A percentile compares a stretch with the other conserved stretches of the same genome.
Evolutionary conservation across 2,113 vertebrate species (phyloP).

Genomic region (Leptobrachium ailaonicum): DNA sequence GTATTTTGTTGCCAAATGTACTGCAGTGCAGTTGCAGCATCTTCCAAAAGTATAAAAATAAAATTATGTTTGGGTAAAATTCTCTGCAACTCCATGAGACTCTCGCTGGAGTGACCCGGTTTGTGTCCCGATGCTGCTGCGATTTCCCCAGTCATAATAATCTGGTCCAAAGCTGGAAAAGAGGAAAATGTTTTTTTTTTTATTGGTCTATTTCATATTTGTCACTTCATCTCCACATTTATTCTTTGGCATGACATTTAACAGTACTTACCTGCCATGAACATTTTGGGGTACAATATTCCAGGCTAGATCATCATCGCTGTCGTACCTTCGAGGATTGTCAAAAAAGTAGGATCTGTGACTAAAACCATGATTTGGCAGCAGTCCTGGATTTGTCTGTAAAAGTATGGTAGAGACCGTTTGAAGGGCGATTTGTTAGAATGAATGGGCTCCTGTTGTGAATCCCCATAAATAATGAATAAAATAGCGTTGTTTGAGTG

Average conservation of each 20-base stretch:
- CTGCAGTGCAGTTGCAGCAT: neutral
- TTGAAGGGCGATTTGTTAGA: too few relatives aligned
- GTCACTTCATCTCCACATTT: too few relatives aligned
- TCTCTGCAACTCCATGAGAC: neutral
- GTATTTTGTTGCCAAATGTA: neutral
- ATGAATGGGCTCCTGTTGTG: too few relatives aligned
- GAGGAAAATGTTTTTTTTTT: neutral
- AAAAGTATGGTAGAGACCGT: neutral
- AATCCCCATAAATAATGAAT: too few relatives aligned
- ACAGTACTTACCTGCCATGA: constrained; percentile 80
- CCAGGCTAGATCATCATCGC: constrained; percentile 93
- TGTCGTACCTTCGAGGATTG: constrained; percentile 94
- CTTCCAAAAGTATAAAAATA: neutral
- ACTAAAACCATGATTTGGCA: constrained; percentile 86
- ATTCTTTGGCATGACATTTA: too few relatives aligned
- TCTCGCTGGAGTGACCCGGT: neutral
- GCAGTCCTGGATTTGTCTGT: constrained; percentile 77
- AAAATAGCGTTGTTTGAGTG: too few relatives aligned
- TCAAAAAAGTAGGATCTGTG: constrained; percentile 93
- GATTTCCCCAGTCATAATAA: neutral
- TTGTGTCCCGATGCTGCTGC: constrained; percentile 1
- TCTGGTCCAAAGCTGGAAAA: neutral
- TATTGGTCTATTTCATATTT: too few relatives aligned
- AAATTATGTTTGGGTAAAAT: neutral
- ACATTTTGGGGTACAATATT: constrained; percentile 83